phyloP scores from a whole-genome alignment of 2,113 vertebrate genomes.

The Bubo scandiacus region DNA sequence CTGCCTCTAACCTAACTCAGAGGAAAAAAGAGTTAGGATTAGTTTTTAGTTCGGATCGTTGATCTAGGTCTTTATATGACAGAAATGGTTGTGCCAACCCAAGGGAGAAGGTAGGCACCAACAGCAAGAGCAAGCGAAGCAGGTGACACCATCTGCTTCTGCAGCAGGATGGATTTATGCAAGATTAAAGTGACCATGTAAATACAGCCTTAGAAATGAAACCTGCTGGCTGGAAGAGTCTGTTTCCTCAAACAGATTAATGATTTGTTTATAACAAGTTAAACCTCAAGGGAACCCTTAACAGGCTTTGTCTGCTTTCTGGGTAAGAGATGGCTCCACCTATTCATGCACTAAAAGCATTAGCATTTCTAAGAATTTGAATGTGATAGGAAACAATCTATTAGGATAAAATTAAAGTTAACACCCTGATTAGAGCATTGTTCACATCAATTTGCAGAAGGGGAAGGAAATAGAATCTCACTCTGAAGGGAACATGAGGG shows the following conservation, averaged over 20 bases:
- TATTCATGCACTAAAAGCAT: not conserved
- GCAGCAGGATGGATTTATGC: not conserved
- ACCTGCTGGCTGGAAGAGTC: not conserved
- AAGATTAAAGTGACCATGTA: not conserved
- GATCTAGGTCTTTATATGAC: not conserved
- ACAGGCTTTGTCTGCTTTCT: not conserved
- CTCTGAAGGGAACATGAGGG: not conserved
- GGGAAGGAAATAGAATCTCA: not conserved
- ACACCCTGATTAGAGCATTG: not conserved
- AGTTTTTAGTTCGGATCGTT: not conserved
- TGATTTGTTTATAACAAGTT: conserved; percentile 10
- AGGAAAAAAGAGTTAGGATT: not conserved
- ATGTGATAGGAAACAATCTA: not conserved
- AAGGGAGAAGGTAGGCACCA: not conserved
- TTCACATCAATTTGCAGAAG: not conserved
- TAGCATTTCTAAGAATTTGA: not conserved
- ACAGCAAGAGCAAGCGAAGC: not conserved
- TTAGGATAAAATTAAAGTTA: not conserved
- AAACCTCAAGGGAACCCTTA: conserved; percentile 7
- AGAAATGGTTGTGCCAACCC: not conserved
- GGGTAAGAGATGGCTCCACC: not conserved
- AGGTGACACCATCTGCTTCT: not conserved
- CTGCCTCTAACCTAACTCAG: not conserved
- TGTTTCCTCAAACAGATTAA: conserved; percentile 7
- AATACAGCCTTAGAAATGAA: not conserved